A percentile compares a stretch with the other conserved stretches of the same genome.
Evolutionary conservation across 1,140 invertebrate genomes (phyloP).

Genomic region (Trichonephila inaurata): DNA sequence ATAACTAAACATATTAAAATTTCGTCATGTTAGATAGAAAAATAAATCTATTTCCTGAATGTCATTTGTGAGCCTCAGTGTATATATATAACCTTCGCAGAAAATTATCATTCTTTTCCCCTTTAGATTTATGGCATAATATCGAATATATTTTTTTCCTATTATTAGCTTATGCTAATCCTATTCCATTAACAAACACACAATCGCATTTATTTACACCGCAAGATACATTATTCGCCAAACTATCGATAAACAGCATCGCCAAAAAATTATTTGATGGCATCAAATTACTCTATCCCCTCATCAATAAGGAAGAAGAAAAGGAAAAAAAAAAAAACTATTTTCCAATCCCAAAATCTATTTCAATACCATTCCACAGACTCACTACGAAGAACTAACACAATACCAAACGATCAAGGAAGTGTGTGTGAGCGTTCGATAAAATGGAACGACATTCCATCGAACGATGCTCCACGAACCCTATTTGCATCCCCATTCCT

Average conservation of each 20-base stretch:
- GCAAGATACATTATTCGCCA: conserved; percentile 16
- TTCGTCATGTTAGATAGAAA: too few relatives aligned
- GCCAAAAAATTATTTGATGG: neutral
- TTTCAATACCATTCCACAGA: neutral
- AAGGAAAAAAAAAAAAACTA: neutral
- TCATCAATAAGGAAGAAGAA: neutral
- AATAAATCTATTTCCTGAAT: too few relatives aligned
- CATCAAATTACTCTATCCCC: neutral
- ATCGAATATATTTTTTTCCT: neutral
- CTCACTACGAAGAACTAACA: neutral
- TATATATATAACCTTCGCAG: too few relatives aligned
- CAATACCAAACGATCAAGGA: conserved; percentile 23
- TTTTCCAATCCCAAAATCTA: neutral
- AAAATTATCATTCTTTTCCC: too few relatives aligned
- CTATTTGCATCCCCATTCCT: conserved; percentile 38
- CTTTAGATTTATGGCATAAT: neutral
- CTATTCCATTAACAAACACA: neutral
- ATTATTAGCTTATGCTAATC: conserved; percentile 10
- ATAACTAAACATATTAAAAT: too few relatives aligned
- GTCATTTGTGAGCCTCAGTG: too few relatives aligned
- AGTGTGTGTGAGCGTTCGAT: neutral
- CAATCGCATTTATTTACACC: neutral
- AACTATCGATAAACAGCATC: neutral
- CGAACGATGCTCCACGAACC: conserved; percentile 47
- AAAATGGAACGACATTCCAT: conserved; percentile 36